Evolutionary conservation across 2,113 vertebrate species (phyloP).

Genomic region (Beaufortia kweichowensis): DNA sequence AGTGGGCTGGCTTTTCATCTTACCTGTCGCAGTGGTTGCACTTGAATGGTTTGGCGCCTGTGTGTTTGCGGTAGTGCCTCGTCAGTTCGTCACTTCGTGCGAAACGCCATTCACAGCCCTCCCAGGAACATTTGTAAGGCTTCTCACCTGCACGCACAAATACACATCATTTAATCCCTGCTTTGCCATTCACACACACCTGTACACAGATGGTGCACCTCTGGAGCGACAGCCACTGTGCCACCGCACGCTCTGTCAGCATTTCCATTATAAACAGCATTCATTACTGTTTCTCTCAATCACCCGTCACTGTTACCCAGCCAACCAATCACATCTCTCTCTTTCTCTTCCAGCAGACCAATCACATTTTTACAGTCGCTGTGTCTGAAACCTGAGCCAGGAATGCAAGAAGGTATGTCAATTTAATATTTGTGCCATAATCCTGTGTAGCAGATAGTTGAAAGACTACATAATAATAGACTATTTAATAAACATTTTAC

Average conservation of each 20-base stretch:
- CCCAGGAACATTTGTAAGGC: slow-evolving; percentile 99
- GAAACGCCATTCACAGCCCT: slow-evolving; percentile 99
- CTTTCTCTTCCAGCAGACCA: not conserved
- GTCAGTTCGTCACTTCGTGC: slow-evolving; percentile 99
- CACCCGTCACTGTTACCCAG: not conserved
- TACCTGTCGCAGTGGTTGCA: slow-evolving; percentile 99
- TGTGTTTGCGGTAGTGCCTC: slow-evolving; percentile 99
- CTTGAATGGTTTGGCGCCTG: slow-evolving; percentile 99
- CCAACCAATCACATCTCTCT: slow-evolving; percentile 6
- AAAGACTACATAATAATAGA: too few species aligned
- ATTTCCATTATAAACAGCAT: slow-evolving; percentile 29
- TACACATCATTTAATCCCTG: slow-evolving; percentile 16
- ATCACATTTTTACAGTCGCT: not conserved
- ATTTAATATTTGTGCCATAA: not conserved
- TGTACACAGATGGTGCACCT: slow-evolving; percentile 40
- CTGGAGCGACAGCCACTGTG: slow-evolving; percentile 22
- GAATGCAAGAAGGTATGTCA: not conserved
- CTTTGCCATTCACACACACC: slow-evolving; percentile 16
- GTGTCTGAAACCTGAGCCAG: not conserved
- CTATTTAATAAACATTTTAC: too few species aligned
- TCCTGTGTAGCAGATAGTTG: too few species aligned
- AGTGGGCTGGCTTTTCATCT: slow-evolving; percentile 46
- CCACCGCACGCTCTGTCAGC: slow-evolving; percentile 18
- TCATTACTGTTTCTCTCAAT: slow-evolving; percentile 33
- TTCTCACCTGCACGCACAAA: slow-evolving; percentile 84